Percentiles rank a stretch among this genome's conserved stretches.
phyloP scores from a whole-genome alignment of 2,113 vertebrate genomes.

The Nicator chloris region DNA sequence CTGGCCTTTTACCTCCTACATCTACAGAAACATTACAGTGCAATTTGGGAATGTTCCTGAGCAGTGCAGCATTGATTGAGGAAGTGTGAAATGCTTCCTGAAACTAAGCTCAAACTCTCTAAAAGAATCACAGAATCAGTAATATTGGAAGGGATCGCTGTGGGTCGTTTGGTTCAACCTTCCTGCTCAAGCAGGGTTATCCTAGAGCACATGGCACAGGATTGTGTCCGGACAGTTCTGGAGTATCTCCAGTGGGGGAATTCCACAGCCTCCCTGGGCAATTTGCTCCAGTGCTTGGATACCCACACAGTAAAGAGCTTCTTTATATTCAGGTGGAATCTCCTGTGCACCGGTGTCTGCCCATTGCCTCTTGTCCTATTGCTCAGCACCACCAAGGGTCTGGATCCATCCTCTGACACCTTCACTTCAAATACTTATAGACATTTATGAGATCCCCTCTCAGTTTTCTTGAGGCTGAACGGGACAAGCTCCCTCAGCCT shows the following conservation, averaged over 20 bases:
- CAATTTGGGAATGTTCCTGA: neutral
- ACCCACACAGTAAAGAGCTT: neutral
- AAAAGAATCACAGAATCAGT: neutral
- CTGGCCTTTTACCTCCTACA: neutral
- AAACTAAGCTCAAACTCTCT: neutral
- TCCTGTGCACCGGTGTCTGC: rapidly evolving
- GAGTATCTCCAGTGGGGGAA: neutral
- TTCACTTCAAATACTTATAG: neutral
- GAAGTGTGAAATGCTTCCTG: neutral
- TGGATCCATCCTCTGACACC: neutral
- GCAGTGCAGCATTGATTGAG: neutral
- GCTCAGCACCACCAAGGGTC: neutral
- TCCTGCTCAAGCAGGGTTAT: neutral
- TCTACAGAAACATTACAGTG: neutral
- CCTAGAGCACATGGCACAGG: too few species aligned
- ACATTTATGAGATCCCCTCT: neutral
- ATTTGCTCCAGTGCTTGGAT: neutral
- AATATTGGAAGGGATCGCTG: neutral
- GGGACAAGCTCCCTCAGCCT: neutral
- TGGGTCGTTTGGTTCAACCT: neutral
- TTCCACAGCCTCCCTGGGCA: neutral
- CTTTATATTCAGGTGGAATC: neutral
- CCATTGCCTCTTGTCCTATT: neutral
- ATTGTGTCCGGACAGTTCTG: neutral
- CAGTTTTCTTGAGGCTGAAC: neutral